These are phyloP conservation scores for Eulemur rufifrons DNA, from an alignment of 2,113 vertebrate genomes.

Conservation along the genomic window DNA sequence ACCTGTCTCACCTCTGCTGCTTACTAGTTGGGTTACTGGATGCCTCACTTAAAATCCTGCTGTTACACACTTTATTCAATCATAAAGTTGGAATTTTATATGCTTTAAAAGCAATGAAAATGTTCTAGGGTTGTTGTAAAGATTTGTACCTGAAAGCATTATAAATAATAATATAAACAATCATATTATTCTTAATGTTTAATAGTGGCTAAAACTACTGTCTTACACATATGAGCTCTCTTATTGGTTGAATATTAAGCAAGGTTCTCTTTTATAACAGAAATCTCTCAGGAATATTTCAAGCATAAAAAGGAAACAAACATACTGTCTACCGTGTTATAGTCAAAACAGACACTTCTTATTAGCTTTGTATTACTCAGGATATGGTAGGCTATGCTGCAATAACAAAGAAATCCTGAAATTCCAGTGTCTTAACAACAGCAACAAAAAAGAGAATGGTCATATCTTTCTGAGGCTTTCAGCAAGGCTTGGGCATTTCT, in stretches of 20 bases:
- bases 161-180: neutral
- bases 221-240: neutral
- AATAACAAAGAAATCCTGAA: constrained; percentile 44
- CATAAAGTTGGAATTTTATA: constrained; percentile 29
- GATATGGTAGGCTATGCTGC: neutral
- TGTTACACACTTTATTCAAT: constrained; percentile 43
- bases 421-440: neutral
- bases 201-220: constrained; percentile 39
- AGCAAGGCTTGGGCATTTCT: neutral
- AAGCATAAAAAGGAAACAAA: constrained; percentile 28
- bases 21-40: constrained; percentile 37
- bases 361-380: constrained; percentile 36
- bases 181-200: constrained; percentile 57
- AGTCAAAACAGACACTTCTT: constrained; percentile 6
- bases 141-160: neutral
- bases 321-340: neutral
- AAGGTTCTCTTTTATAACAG: constrained; percentile 34
- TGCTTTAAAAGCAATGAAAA: neutral
- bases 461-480: neutral
- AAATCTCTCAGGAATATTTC: constrained; percentile 19
- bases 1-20: neutral
- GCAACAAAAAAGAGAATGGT: neutral
- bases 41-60: constrained; percentile 48
- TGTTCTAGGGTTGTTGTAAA: neutral
- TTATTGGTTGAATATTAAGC: constrained; percentile 44